Conservation (phyloP, 2,888 invertebrate species). For the Limnephilus lunatus region DNA sequence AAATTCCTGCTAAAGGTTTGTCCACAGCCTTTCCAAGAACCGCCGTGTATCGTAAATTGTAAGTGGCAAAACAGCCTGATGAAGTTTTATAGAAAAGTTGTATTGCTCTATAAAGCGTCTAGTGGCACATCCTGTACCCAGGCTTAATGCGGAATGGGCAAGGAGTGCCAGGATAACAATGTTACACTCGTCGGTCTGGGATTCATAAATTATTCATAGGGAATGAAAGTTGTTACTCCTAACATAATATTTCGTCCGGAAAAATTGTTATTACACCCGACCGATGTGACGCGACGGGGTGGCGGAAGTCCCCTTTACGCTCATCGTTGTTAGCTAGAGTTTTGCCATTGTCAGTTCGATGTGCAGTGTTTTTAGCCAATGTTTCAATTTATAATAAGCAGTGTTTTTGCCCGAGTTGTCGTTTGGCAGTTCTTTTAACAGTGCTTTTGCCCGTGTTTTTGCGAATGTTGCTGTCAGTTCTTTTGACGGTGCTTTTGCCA, state of each 20-base stretch:
- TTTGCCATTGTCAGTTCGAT: background rate
- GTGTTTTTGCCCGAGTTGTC: background rate
- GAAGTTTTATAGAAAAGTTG: background rate
- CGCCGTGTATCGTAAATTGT: background rate
- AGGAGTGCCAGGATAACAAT: constrained; percentile 48
- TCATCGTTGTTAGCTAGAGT: background rate
- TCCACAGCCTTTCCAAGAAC: background rate
- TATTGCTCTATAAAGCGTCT: background rate
- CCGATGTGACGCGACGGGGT: background rate
- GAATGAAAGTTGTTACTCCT: constrained; percentile 57
- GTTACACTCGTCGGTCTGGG: constrained; percentile 46
- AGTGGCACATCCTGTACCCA: constrained; percentile 14
- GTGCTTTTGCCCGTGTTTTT: background rate
- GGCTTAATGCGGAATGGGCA: constrained; percentile 28
- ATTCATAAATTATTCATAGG: constrained; percentile 64
- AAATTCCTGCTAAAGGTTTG: background rate
- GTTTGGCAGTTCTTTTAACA: background rate
- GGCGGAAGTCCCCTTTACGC: background rate
- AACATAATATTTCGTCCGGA: constrained; percentile 62
- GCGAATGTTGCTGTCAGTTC: background rate
- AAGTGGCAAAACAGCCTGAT: background rate
- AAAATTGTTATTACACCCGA: constrained; percentile 49
- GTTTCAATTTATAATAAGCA: background rate
- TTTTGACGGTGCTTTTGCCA: too few species aligned
- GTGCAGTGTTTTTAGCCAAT: background rate